A percentile compares a stretch with the other conserved stretches of the same genome.
phyloP scores from a whole-genome alignment of 2,888 invertebrate genomes.

The Litoditis marina region DNA sequence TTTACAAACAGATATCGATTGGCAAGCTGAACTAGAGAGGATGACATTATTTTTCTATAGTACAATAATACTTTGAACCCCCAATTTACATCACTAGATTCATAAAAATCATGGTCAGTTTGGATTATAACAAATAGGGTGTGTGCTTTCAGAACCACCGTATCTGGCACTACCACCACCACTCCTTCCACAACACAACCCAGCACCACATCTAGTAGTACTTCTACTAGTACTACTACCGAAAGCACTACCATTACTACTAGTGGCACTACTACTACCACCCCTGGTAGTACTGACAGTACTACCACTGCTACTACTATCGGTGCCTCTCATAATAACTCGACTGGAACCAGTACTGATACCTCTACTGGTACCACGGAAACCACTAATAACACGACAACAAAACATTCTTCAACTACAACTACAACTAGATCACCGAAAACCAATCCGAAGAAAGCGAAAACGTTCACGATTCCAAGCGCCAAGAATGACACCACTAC shows the following conservation, averaged over 20 bases:
- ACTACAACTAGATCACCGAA: slow-evolving; percentile 16
- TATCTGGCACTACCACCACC: slow-evolving; percentile 21
- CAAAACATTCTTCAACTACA: slow-evolving; percentile 11
- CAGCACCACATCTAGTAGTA: slow-evolving; percentile 23
- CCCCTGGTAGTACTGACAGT: neutral
- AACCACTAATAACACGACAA: slow-evolving; percentile 15
- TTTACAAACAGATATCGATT: too few species aligned
- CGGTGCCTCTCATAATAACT: neutral
- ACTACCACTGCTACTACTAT: neutral
- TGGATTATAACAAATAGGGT: too few species aligned
- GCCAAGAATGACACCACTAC: neutral
- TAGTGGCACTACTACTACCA: slow-evolving; percentile 19
- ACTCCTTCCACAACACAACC: slow-evolving; percentile 17
- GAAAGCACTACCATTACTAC: slow-evolving; percentile 26
- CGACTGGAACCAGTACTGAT: slow-evolving; percentile 6
- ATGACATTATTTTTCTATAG: too few species aligned
- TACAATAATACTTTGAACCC: too few species aligned
- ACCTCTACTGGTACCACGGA: slow-evolving; percentile 5
- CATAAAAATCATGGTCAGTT: too few species aligned
- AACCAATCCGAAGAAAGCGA: slow-evolving; percentile 10
- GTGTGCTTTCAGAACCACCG: too few species aligned
- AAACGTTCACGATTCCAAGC: neutral
- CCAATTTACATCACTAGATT: too few species aligned
- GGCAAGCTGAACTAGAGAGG: too few species aligned
- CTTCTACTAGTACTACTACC: slow-evolving; percentile 24